phyloP scores from a whole-genome alignment of 2,113 vertebrate genomes.

The Merops nubicus region DNA sequence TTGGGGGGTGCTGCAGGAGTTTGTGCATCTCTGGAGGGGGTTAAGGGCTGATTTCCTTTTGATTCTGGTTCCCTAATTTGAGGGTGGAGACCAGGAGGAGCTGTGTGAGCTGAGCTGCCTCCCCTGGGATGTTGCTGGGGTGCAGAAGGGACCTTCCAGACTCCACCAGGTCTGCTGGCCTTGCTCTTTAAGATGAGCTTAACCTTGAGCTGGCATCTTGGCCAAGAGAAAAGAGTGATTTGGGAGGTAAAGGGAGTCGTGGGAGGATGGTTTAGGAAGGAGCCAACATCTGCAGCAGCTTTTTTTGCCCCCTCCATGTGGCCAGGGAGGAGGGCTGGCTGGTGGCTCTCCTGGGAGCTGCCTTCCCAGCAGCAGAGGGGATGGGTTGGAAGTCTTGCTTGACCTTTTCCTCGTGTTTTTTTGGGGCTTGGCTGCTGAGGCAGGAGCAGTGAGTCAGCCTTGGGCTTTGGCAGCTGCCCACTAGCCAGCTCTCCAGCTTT shows the following conservation, averaged over 20 bases:
- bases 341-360: background rate
- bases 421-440: background rate
- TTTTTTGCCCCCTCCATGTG: accelerated
- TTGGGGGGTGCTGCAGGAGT: background rate
- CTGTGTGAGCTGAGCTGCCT: background rate
- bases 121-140: accelerated
- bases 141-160: accelerated
- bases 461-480: background rate
- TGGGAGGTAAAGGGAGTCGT: accelerated
- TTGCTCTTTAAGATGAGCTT: background rate
- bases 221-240: background rate
- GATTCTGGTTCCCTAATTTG: background rate
- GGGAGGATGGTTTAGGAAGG: background rate
- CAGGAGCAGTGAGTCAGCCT: background rate
- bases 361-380: background rate
- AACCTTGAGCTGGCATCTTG: background rate
- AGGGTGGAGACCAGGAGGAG: too few relatives aligned
- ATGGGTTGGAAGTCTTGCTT: background rate
- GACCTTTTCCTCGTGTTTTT: background rate
- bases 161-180: background rate
- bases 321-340: background rate
- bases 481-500: background rate
- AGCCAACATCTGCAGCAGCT: background rate
- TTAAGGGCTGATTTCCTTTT: accelerated
- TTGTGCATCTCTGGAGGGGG: background rate